phyloP scores from a whole-genome alignment of 2,113 vertebrate genomes.

The Bufo bufo region DNA sequence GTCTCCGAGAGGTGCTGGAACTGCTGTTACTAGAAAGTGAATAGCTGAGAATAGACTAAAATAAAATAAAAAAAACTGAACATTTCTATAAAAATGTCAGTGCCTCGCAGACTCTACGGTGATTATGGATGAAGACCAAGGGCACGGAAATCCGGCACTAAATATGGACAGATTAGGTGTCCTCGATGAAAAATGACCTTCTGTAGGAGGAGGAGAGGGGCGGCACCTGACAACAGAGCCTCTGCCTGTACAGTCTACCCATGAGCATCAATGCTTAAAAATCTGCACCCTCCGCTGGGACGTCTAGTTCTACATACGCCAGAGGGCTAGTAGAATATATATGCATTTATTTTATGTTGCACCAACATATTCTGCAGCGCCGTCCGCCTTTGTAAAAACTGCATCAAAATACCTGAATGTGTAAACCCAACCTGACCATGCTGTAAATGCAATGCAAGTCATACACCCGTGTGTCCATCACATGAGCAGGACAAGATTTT shows the following conservation, averaged over 20 bases:
- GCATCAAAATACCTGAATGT: no score
- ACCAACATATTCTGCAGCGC: no score
- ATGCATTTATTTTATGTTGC: no score
- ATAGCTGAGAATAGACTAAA: constrained; percentile 20
- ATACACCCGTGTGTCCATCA: no score
- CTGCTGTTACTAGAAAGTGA: constrained; percentile 14
- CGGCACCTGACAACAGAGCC: not conserved
- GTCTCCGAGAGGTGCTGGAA: not conserved
- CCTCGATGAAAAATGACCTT: constrained; percentile 21
- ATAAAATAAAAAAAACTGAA: not conserved
- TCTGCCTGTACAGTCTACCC: not conserved
- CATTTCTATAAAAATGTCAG: constrained; percentile 42
- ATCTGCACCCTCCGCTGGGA: not conserved
- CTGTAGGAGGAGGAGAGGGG: not conserved
- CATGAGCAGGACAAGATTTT: no score
- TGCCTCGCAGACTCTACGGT: not conserved
- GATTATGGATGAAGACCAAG: constrained; percentile 18
- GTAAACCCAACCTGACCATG: no score
- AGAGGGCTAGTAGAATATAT: not conserved
- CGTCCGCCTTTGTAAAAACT: no score
- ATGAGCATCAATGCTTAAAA: not conserved
- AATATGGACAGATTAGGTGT: constrained; percentile 24
- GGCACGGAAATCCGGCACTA: constrained; percentile 20
- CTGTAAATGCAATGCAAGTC: no score
- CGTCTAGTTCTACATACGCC: not conserved